Evolutionary conservation across 2,888 invertebrate species (phyloP).

Genomic region (Temnothorax rugatulus): DNA sequence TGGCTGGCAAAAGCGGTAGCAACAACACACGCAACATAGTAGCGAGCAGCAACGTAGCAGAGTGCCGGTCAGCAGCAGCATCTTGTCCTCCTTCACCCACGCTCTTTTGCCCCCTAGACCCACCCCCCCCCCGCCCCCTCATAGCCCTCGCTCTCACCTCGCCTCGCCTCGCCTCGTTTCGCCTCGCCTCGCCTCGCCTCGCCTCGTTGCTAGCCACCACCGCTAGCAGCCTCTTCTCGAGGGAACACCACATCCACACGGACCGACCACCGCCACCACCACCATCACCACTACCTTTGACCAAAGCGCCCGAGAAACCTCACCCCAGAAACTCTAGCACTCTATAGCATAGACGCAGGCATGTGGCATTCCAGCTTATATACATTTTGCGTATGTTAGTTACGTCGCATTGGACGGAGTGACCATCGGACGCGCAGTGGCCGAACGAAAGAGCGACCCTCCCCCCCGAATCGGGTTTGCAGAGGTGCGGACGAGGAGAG

Average conservation of each 20-base stretch:
- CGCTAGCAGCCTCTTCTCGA: constrained; percentile 31
- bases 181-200: constrained; percentile 50
- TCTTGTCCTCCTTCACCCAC: constrained; percentile 54
- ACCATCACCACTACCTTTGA: constrained; percentile 31
- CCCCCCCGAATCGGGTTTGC: constrained; percentile 7
- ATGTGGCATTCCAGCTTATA: constrained; percentile 83
- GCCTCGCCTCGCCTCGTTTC: constrained; percentile 23
- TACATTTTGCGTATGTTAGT: constrained; percentile 70
- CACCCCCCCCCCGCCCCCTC: neutral
- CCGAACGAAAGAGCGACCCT: constrained; percentile 22
- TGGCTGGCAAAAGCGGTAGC: constrained; percentile 42
- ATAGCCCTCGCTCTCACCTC: neutral
- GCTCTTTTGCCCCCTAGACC: constrained; percentile 46
- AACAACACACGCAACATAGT: constrained; percentile 53
- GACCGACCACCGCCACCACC: constrained; percentile 29
- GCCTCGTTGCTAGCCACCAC: constrained; percentile 34
- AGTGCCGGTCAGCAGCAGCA: constrained; percentile 55
- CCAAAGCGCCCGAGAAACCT: constrained; percentile 36
- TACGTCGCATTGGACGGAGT: constrained; percentile 54
- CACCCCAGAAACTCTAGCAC: constrained; percentile 74
- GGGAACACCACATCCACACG: constrained; percentile 24
- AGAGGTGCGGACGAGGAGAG: constrained; percentile 17
- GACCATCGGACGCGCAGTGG: constrained; percentile 49
- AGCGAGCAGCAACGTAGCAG: constrained; percentile 51
- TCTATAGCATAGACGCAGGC: constrained; percentile 83